These are phyloP conservation scores for Littorina saxatilis DNA, from an alignment of 1,140 invertebrate genomes.

Conservation along the genomic window DNA sequence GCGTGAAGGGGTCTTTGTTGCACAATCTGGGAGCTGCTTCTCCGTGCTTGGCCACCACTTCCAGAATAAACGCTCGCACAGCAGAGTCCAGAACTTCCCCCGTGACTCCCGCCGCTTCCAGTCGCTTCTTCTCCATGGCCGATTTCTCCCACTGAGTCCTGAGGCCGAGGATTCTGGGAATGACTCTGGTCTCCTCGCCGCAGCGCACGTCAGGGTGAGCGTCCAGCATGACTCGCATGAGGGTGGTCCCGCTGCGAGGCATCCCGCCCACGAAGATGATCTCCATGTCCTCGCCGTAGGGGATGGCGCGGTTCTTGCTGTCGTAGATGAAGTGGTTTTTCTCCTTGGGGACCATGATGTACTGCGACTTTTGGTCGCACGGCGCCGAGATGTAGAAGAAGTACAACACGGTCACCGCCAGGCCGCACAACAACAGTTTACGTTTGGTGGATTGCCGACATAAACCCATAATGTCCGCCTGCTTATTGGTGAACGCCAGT, in stretches of 20 bases:
- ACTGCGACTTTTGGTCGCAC: slow-evolving; percentile 48
- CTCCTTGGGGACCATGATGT: slow-evolving; percentile 67
- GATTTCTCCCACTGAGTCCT: slow-evolving; percentile 70
- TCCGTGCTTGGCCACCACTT: slow-evolving; percentile 84
- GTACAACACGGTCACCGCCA: slow-evolving; percentile 26
- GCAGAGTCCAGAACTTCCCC: slow-evolving; percentile 95
- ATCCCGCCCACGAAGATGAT: slow-evolving; percentile 98
- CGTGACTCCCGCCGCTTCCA: slow-evolving; percentile 95
- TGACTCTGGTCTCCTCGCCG: slow-evolving; percentile 98
- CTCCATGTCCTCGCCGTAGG: slow-evolving; percentile 87
- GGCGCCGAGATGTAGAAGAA: slow-evolving; percentile 47
- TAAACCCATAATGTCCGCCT: slow-evolving; percentile 26
- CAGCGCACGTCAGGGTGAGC: slow-evolving; percentile 98
- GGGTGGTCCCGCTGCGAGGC: slow-evolving; percentile 96
- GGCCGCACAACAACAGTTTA: slow-evolving; percentile 9
- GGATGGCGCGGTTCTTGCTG: slow-evolving; percentile 58
- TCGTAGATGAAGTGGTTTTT: slow-evolving; percentile 60
- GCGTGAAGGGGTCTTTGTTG: slow-evolving; percentile 99
- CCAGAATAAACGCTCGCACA: slow-evolving; percentile 96
- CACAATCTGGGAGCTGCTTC: slow-evolving; percentile 92
- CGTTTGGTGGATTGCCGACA: slow-evolving; percentile 7
- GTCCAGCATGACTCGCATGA: slow-evolving; percentile 98
- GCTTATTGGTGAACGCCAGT: no score
- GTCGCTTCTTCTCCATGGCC: slow-evolving; percentile 78
- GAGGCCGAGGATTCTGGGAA: slow-evolving; percentile 81